These are phyloP conservation scores for Aix galericulata DNA, from an alignment of 2,113 vertebrate species.

Conservation along the genomic window DNA sequence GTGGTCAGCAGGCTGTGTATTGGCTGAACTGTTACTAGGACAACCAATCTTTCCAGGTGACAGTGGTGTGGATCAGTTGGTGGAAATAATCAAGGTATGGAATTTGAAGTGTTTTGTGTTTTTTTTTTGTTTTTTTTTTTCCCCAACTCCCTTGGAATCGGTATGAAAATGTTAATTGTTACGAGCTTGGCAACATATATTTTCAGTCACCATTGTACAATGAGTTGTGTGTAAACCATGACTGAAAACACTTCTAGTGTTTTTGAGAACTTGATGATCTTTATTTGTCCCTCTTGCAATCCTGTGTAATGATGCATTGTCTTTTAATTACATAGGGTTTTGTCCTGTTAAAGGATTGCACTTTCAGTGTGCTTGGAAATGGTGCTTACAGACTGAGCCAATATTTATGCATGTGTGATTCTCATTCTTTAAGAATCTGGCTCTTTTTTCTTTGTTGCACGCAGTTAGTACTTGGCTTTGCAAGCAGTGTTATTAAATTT, in stretches of 20 bases:
- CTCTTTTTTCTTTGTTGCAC: neutral
- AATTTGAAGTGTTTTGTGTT: neutral
- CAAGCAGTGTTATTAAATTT: neutral
- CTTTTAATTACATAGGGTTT: neutral
- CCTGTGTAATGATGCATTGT: neutral
- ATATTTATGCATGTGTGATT: neutral
- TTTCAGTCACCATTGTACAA: neutral
- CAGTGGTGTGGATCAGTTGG: slow-evolving; percentile 99
- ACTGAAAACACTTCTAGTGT: neutral
- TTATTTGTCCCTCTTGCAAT: neutral
- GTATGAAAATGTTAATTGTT: neutral
- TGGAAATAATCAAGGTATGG: slow-evolving; percentile 98
- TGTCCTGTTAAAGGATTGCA: neutral
- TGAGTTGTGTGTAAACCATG: neutral
- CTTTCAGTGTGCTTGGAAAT: neutral
- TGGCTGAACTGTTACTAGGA: slow-evolving; percentile 97
- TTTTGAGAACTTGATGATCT: neutral
- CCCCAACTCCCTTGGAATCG: neutral
- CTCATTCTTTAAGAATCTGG: neutral
- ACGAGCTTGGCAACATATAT: neutral
- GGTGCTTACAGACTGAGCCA: neutral
- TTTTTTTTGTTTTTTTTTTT: neutral
- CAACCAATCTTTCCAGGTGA: slow-evolving; percentile 99
- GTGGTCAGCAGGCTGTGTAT: slow-evolving; percentile 98
- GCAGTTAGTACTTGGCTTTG: neutral